Base-by-base conservation (phyloP, 2,113 vertebrate species). In the Crypturellus undulatus region DNA sequence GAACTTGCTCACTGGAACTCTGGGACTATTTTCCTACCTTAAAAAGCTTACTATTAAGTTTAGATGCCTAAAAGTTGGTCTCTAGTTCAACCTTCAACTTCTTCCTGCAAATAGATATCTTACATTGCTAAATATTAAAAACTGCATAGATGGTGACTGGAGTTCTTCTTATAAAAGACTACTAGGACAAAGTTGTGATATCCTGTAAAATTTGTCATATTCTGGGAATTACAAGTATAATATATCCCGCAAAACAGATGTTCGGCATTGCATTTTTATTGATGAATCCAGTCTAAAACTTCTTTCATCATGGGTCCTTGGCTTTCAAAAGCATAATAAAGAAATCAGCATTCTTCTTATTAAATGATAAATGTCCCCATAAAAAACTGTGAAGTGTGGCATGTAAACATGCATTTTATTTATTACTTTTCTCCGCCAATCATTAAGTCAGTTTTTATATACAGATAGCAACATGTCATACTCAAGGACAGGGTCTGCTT, bases 91-190 rank as follows among this genome's bases (percentile, higher is more conserved):
- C 62, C 34, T 78, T 34, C 62, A 83, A 34, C 0, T 21, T 43
- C 63, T 52, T 85, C 40, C 40, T 64, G 54, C 24, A 81, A 72
- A 87, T 3, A 9, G 4, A 4, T 59, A 58, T 30, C 7, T 47
- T 69, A 20, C 20, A 62, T 68, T 40, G 14, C 14, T 59, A 75
- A 79, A 80, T 68, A 67, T 20, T 77, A 71, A n/a, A 47, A 87
- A 62, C 22, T 22, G 34, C 0, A 0, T 36, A 64, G 20, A 84
- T 54, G 56, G 7, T 40, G 86, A n/a, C 28, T 69, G 11, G 1
- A 77, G 22, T 20, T 83, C 42, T 22, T 86, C 49, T 69, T 79
- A 32, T 11, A 71, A 62, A 69, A 26, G 18, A 58, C 26, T 51
- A 38, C 20, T 2, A 2, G 26, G 25, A 80, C 7, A 3, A 78